A percentile compares a stretch with the other conserved stretches of the same genome.
These are phyloP conservation scores for Atlantisia rogersi DNA, from an alignment of 2,113 vertebrate species.

Conservation along the genomic window DNA sequence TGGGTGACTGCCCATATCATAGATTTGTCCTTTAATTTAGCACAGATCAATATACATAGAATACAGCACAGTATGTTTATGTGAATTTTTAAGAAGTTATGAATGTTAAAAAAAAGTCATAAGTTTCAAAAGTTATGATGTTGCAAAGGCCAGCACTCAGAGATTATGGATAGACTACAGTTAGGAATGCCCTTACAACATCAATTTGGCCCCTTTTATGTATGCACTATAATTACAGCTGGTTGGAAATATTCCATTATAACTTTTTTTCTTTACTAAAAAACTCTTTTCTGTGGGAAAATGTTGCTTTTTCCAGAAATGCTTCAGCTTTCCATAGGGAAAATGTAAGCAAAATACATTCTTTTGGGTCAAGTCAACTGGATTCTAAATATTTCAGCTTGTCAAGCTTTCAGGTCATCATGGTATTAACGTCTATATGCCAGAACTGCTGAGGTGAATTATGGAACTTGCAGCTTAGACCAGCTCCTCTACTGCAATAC, in stretches of 20 bases:
- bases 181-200: conserved; percentile 26
- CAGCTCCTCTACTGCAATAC: not conserved
- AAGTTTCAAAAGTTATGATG: not conserved
- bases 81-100: not conserved
- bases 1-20: not conserved
- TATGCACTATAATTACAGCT: conserved; percentile 49
- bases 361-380: conserved; percentile 11
- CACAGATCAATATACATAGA: not conserved
- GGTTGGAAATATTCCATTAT: conserved; percentile 27
- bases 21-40: not conserved
- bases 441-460: not conserved
- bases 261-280: not conserved
- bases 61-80: not conserved
- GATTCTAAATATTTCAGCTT: conserved; percentile 36
- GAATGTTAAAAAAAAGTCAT: not conserved
- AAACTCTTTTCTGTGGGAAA: conserved; percentile 52
- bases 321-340: conserved; percentile 42
- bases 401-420: not conserved
- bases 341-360: conserved; percentile 52
- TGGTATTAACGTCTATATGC: not conserved
- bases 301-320: conserved; percentile 36
- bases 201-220: conserved; percentile 26
- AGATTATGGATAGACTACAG: not conserved
- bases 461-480: not conserved
- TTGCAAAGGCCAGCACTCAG: not conserved